These are phyloP conservation scores for Stenurella melanura DNA, from an alignment of 2,888 invertebrate genomes.

Conservation along the genomic window DNA sequence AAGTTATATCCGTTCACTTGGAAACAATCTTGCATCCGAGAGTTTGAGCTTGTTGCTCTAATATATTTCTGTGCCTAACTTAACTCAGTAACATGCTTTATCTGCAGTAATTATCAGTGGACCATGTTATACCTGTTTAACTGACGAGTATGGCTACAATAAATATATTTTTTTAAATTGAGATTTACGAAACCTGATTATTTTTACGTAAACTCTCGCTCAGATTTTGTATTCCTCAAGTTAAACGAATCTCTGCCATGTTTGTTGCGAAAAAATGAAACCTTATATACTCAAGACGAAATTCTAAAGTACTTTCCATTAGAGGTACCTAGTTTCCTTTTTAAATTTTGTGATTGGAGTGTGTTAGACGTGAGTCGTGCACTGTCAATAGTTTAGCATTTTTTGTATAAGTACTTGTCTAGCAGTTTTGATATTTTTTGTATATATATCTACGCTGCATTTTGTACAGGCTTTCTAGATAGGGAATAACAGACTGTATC, in stretches of 20 bases:
- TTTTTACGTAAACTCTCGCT: constrained; percentile 25
- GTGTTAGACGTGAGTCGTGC: constrained; percentile 60
- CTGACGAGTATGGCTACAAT: constrained; percentile 9
- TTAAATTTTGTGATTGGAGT: constrained; percentile 58
- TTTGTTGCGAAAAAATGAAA: constrained; percentile 46
- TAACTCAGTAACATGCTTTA: constrained; percentile 5
- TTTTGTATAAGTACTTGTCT: constrained; percentile 58
- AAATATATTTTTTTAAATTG: constrained; percentile 40
- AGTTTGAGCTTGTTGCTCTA: no score
- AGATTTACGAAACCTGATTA: constrained; percentile 39
- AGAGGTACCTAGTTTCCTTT: constrained; percentile 50
- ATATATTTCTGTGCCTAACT: neutral
- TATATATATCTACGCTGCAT: constrained; percentile 67
- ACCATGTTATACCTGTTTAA: constrained; percentile 33
- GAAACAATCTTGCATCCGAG: no score
- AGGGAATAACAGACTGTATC: constrained; percentile 72
- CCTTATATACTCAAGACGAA: constrained; percentile 51
- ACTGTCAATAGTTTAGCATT: constrained; percentile 62
- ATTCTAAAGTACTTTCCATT: constrained; percentile 60
- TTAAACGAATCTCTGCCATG: constrained; percentile 54
- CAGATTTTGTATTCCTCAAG: constrained; percentile 44
- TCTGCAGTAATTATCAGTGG: constrained; percentile 3
- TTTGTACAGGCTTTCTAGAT: constrained; percentile 72
- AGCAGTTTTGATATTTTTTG: constrained; percentile 67
- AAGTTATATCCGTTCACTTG: no score